Evolutionary conservation across 2,797 vertebrate species (phyloP), one percentile per base, ranked within the genome.

Genomic region (Syngnathus rostellatus): DNA sequence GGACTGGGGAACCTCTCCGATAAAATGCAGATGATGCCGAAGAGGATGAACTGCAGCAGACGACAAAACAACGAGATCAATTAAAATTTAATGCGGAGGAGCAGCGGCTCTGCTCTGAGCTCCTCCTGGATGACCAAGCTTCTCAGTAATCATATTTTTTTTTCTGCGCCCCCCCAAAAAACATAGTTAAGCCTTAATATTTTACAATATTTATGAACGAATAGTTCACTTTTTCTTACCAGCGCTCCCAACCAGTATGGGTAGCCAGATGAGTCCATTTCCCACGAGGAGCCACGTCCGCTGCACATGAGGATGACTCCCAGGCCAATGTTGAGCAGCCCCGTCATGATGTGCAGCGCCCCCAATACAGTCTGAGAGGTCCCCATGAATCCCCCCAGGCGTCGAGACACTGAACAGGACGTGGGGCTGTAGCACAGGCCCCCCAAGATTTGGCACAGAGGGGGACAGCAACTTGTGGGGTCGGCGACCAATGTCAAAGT

Each of bases 331-430:
- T 50, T 78, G 53, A 90, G 57, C 46, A 89, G n/a, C 23, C 89
- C 90, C 39, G 79, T 41, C 78, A 91, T 77, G 2, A 92, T 88
- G 62, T 90, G 89, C n/a, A 86, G n/a, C 19, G 77, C 88, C 80
- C 84, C 86, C 8, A 88, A 58, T 0, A 69, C 23, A 0, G 79
- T 67, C 74, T 75, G 81, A 38, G 71, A 67, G 0, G 21, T 38
- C 3, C 66, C 55, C 65, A 81, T 74, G 54, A 74, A 0, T 21
- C 6, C 63, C 62, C 62, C 79, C 50, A 86, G 53, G 2, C 11
- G 51, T 65, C 69, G 62, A 25, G 88, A 89, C 65, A 87, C n/a
- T 0, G 66, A 67, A 73, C 78, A 86, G 70, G 81, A 86, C 19
- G 68, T 7, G 0, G 88, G 89, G 68, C 72, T 89, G 84, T 66